phyloP scores from a whole-genome alignment of 2,888 invertebrate genomes.

The Lasioglossum villosulum region DNA sequence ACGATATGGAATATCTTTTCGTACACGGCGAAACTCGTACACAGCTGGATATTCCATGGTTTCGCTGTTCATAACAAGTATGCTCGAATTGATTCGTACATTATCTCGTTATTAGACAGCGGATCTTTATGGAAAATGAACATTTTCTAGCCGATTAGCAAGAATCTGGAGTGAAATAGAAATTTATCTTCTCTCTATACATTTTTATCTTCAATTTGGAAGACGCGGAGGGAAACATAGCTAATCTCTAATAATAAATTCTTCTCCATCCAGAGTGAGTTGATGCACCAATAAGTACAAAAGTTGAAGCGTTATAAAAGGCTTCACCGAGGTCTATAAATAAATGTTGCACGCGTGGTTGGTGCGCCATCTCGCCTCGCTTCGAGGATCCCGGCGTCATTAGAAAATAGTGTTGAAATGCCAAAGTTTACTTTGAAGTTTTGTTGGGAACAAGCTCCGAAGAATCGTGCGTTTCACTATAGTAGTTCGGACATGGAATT shows the following conservation, averaged over 20 bases:
- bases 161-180: too few relatives aligned
- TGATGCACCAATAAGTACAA: slow-evolving; percentile 1
- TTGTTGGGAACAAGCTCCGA: not conserved
- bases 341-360: not conserved
- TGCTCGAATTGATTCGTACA: not conserved
- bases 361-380: not conserved
- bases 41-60: not conserved
- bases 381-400: not conserved
- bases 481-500: not conserved
- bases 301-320: not conserved
- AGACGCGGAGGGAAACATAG: not conserved
- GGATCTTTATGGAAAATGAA: too few relatives aligned
- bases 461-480: not conserved
- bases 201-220: not conserved
- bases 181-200: not conserved
- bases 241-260: not conserved
- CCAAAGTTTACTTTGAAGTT: not conserved
- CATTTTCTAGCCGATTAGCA: too few relatives aligned
- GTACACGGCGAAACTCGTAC: not conserved
- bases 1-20: not conserved
- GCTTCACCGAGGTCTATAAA: not conserved
- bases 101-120: not conserved
- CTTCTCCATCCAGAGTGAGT: not conserved
- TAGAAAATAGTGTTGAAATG: not conserved
- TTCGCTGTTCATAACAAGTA: not conserved